Evolutionary conservation across 1,140 invertebrate genomes (phyloP).

Genomic region (Scaptomyza pallida): DNA sequence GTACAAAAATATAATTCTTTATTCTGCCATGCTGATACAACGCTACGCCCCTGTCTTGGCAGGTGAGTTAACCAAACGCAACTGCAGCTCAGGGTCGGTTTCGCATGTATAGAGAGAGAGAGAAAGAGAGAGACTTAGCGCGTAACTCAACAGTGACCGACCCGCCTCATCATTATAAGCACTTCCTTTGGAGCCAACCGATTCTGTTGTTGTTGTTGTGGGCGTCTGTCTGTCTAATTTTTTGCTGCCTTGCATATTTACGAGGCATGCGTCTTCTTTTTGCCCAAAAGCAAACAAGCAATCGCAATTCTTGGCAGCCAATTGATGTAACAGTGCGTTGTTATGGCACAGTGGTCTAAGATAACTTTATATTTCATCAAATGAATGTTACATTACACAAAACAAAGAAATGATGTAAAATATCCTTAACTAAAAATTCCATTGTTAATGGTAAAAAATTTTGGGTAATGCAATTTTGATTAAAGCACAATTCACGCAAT

Average conservation of each 20-base stretch:
- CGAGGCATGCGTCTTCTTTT: conserved; percentile 72
- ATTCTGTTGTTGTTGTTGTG: conserved; percentile 30
- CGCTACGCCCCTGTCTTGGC: conserved; percentile 41
- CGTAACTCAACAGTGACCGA: conserved; percentile 71
- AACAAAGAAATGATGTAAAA: too few species aligned
- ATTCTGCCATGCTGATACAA: conserved; percentile 44
- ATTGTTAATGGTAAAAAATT: too few species aligned
- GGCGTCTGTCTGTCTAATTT: conserved; percentile 80
- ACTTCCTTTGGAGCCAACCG: conserved; percentile 63
- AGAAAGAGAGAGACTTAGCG: conserved; percentile 39
- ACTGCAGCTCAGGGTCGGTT: conserved; percentile 37
- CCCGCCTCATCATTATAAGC: conserved; percentile 73
- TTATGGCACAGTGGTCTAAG: conserved; percentile 50
- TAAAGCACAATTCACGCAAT: not conserved
- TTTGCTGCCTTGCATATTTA: conserved; percentile 81
- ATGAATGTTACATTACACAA: too few species aligned
- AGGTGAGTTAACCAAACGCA: conserved; percentile 64
- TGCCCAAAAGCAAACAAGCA: conserved; percentile 40
- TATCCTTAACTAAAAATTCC: too few species aligned
- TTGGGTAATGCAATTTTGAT: too few species aligned
- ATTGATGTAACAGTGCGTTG: conserved; percentile 69
- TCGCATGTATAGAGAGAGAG: not conserved
- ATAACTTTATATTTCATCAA: too few species aligned
- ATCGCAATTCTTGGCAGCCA: conserved; percentile 60
- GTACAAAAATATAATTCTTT: not conserved